These are phyloP conservation scores for Tubulanus polymorphus DNA, from an alignment of 2,888 invertebrate species.

Conservation along the genomic window DNA sequence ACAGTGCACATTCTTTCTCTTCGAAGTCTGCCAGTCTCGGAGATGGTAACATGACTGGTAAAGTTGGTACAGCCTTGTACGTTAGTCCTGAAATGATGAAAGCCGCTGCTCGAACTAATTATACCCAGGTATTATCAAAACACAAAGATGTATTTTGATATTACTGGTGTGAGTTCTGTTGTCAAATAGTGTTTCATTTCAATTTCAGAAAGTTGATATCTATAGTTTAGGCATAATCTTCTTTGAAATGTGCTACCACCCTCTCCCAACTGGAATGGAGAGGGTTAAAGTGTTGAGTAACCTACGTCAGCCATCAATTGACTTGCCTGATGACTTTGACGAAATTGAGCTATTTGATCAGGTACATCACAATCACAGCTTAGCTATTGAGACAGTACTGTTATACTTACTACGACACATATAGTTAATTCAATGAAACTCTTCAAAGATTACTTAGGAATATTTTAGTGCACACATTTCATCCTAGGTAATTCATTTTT, in stretches of 20 bases:
- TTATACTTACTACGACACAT: background rate
- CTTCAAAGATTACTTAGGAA: background rate
- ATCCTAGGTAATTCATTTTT: no score
- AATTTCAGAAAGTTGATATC: constrained; percentile 66
- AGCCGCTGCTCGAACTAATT: constrained; percentile 57
- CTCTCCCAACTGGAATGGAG: constrained; percentile 85
- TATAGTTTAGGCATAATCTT: constrained; percentile 86
- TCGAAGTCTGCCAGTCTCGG: constrained; percentile 31
- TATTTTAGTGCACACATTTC: no score
- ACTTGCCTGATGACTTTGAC: constrained; percentile 66
- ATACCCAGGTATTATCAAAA: background rate
- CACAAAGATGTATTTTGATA: background rate
- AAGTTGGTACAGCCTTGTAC: constrained; percentile 92
- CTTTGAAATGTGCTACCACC: constrained; percentile 82
- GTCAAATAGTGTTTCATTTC: constrained; percentile 1
- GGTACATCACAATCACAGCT: constrained; percentile 21
- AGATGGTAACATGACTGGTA: constrained; percentile 60
- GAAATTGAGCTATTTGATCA: constrained; percentile 29
- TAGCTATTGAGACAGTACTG: background rate
- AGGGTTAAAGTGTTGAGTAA: constrained; percentile 72
- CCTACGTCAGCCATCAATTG: constrained; percentile 63
- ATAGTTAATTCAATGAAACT: background rate
- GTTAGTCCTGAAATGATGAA: constrained; percentile 87
- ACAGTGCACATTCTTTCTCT: constrained; percentile 21
- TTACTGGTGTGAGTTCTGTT: background rate